Base-by-base conservation (phyloP, 1,140 invertebrate species). In the Sinella curviseta region DNA sequence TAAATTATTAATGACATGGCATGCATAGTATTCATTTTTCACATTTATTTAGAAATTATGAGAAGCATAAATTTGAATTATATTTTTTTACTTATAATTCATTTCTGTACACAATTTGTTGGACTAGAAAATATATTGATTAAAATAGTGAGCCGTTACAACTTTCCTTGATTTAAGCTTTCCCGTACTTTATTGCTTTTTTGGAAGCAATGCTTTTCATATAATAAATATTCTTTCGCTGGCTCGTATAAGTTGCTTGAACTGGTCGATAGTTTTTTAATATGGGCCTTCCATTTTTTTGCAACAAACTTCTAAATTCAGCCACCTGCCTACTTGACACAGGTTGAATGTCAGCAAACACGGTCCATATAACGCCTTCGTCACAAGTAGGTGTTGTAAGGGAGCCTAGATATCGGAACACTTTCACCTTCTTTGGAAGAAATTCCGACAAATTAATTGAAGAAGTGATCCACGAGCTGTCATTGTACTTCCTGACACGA, bases 381-480 rank as follows among this genome's bases (percentile, higher is more conserved):
- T 14, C 20, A 30, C 74, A 75, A 1, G 74, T 14, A 3, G 74
- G 74, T 2, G 74, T 75, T 24, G 74, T 75, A 4, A 75, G 35
- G 1, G 74, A 75, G 2, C 74, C 74, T 24, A 2, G 28, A 33
- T 70, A 70, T 30, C 74, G 35, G 74, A 75, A 75, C 74, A 75
- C 39, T 30, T 30, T 36, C 14, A 75, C 39, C 24, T 48, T 75
- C 28, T 75, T 75, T 35, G 74, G 74, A 4, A 48, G 24, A n/a
- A 75, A 48, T 14, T 20, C 28, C 2, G 35, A 14, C 31, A 70
- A n/a, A 8, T 70, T 70, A 8, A 70, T 8, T 14, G 8, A n/a
- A n/a, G n/a, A n/a, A n/a, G n/a, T n/a, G n/a, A n/a, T n/a, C n/a
- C n/a, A n/a, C n/a, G n/a, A n/a, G n/a, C n/a, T n/a, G n/a, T n/a